Evolutionary conservation across 2,113 vertebrate genomes (phyloP).

Genomic region (Tricholaema leucomelas): DNA sequence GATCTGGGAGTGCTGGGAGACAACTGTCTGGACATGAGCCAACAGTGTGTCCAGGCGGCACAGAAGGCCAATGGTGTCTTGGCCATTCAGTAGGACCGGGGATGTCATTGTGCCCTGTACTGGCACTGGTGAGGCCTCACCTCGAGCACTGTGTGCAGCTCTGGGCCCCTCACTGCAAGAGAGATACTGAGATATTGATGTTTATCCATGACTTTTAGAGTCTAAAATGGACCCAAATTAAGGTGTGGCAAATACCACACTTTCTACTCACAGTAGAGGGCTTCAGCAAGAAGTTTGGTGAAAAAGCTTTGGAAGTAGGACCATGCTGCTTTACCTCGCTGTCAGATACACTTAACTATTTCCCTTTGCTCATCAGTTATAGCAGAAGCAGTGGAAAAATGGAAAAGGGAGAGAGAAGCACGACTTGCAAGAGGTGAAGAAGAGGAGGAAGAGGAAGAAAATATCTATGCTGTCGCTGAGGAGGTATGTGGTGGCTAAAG

Average conservation of each 20-base stretch:
- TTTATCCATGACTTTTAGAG: background rate
- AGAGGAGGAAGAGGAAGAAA: slow-evolving; percentile 89
- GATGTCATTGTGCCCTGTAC: no score
- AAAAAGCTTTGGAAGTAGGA: background rate
- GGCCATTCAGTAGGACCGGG: no score
- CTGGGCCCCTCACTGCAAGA: no score
- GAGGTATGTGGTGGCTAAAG: slow-evolving; percentile 75
- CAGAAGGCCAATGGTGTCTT: no score
- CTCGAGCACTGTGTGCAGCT: no score
- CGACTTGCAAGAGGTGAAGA: slow-evolving; percentile 77
- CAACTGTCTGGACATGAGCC: no score
- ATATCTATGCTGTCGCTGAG: slow-evolving; percentile 88
- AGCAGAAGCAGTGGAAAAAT: slow-evolving; percentile 84
- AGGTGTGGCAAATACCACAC: background rate
- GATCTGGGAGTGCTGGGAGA: no score
- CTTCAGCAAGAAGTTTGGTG: background rate
- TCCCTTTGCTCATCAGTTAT: slow-evolving; percentile 76
- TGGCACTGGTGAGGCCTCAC: no score
- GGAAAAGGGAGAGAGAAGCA: slow-evolving; percentile 86
- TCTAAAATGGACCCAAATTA: background rate
- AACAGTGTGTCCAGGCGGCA: no score
- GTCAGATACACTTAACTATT: background rate
- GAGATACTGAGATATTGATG: background rate
- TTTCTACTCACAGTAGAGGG: background rate
- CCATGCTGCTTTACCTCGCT: background rate